These are phyloP conservation scores for Rhincodon typus DNA, from an alignment of 2,797 vertebrate species.

Conservation along the genomic window DNA sequence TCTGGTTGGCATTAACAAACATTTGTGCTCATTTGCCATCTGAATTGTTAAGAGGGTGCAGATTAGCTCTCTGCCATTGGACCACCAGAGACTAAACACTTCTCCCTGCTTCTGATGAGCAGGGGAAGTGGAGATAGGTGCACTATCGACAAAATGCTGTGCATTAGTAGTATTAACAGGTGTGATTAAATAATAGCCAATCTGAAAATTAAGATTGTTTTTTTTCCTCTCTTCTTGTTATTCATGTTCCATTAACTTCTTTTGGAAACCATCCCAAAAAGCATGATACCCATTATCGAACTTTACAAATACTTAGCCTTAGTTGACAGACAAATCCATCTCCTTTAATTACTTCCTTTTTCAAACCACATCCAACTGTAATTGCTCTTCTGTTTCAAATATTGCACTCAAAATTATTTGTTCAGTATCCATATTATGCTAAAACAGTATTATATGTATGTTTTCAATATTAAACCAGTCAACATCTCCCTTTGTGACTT, in stretches of 20 bases:
- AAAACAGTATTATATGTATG: neutral
- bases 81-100: neutral
- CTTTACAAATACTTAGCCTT: neutral
- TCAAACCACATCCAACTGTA: neutral
- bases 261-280: neutral
- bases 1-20: neutral
- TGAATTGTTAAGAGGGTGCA: neutral
- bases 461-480: neutral
- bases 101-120: neutral
- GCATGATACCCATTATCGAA: neutral
- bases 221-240: neutral
- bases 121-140: neutral
- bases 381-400: neutral
- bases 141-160: neutral
- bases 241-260: neutral
- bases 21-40: neutral
- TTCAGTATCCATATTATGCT: neutral
- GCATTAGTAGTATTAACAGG: neutral
- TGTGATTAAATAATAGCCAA: conserved; percentile 4
- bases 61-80: neutral
- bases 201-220: neutral
- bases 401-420: neutral
- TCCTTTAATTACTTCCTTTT: neutral
- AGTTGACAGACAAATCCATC: neutral
- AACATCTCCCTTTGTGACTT: neutral